Percentiles rank a stretch among this genome's conserved stretches.
Evolutionary conservation across 2,888 invertebrate species (phyloP).

Genomic region (Drosophila lacicola): DNA sequence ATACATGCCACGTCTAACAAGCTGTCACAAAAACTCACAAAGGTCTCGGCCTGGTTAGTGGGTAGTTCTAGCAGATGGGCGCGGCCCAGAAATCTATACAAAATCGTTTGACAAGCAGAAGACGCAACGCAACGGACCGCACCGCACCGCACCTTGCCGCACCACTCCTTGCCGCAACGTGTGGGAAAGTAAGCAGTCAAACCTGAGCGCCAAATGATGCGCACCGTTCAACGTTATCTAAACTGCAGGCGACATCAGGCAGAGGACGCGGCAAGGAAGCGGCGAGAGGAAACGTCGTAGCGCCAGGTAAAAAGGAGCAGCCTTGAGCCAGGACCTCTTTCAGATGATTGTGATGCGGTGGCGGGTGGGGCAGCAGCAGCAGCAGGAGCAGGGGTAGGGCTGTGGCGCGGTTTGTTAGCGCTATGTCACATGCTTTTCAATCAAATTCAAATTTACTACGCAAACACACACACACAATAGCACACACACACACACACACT

Average conservation of each 20-base stretch:
- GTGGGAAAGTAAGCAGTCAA: slow-evolving; percentile 78
- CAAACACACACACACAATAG: slow-evolving; percentile 47
- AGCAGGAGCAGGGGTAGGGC: not conserved
- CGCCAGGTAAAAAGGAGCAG: slow-evolving; percentile 54
- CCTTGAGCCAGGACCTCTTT: slow-evolving; percentile 29
- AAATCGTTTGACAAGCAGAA: slow-evolving; percentile 75
- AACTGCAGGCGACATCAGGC: slow-evolving; percentile 63
- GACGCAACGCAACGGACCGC: slow-evolving; percentile 33
- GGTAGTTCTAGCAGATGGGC: slow-evolving; percentile 19
- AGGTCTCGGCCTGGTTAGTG: slow-evolving; percentile 44
- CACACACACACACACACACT: slow-evolving; percentile 14
- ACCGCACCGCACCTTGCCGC: slow-evolving; percentile 1
- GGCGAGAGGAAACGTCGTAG: slow-evolving; percentile 39
- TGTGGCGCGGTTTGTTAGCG: slow-evolving; percentile 37
- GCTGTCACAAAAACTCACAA: slow-evolving; percentile 80
- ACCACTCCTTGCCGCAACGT: slow-evolving; percentile 7
- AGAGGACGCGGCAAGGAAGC: slow-evolving; percentile 22
- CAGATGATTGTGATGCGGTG: slow-evolving; percentile 7
- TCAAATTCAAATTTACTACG: slow-evolving; percentile 81
- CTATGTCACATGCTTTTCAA: slow-evolving; percentile 78
- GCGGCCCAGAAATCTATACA: slow-evolving; percentile 69
- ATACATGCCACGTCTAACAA: slow-evolving; percentile 76
- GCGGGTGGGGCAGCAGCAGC: not conserved
- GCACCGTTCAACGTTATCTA: slow-evolving; percentile 78
- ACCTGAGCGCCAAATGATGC: slow-evolving; percentile 74